These are phyloP conservation scores for Drymonia ruficornis DNA, from an alignment of 2,888 invertebrate genomes.

Conservation along the genomic window DNA sequence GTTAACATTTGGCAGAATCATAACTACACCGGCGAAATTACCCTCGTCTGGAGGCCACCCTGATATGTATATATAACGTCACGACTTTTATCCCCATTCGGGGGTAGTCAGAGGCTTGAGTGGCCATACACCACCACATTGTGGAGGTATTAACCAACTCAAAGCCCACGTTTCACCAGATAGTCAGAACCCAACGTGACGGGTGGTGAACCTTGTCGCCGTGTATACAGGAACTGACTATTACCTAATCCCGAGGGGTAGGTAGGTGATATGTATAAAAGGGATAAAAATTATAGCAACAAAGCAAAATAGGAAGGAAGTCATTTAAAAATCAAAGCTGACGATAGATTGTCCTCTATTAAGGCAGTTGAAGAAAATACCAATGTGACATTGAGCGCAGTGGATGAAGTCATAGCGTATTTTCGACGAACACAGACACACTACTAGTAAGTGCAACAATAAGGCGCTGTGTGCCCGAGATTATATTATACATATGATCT, in stretches of 20 bases:
- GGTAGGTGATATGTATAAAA: background rate
- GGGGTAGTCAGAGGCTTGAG: too few species aligned
- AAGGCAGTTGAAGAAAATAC: slow-evolving; percentile 3
- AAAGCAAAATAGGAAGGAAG: background rate
- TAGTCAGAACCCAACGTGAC: too few species aligned
- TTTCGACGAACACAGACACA: slow-evolving; percentile 6
- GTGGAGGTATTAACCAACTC: too few species aligned
- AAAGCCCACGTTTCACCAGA: too few species aligned
- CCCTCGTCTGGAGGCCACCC: too few species aligned
- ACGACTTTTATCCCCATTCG: too few species aligned
- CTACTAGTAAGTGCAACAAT: background rate
- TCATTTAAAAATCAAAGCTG: slow-evolving; percentile 3
- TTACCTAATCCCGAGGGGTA: too few species aligned
- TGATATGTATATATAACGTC: too few species aligned
- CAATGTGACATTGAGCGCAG: slow-evolving; percentile 5
- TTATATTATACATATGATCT: background rate
- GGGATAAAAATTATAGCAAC: background rate
- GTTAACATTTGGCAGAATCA: background rate
- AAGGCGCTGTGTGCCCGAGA: slow-evolving; percentile 2
- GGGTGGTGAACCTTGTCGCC: too few species aligned
- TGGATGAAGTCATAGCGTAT: slow-evolving; percentile 6
- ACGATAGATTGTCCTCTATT: background rate
- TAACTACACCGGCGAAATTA: too few species aligned
- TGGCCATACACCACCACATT: too few species aligned
- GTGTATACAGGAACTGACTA: too few species aligned